Evolutionary conservation across 2,797 vertebrate genomes (phyloP).

Genomic region (Anguilla pacifica): DNA sequence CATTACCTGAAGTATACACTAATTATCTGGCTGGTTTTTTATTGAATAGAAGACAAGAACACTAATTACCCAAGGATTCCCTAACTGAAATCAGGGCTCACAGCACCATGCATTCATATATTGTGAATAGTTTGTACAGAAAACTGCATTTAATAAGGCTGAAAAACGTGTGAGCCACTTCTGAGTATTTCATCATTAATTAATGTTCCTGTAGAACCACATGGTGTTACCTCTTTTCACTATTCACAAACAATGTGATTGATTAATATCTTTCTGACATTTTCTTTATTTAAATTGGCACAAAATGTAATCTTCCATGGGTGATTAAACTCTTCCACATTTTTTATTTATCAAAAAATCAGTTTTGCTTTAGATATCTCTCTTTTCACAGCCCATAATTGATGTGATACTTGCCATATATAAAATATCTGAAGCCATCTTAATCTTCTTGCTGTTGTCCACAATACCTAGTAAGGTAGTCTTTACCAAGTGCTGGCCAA

Average conservation of each 20-base stretch:
- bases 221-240: background rate
- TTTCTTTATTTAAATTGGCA: background rate
- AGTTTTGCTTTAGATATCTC: background rate
- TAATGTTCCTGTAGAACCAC: background rate
- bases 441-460: background rate
- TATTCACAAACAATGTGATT: background rate
- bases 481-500: background rate
- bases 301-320: background rate
- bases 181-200: background rate
- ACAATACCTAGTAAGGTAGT: background rate
- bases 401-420: background rate
- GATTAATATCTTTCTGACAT: background rate
- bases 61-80: background rate
- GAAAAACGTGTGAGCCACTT: slow-evolving; percentile 20
- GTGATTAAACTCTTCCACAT: background rate
- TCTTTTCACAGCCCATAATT: background rate
- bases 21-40: slow-evolving; percentile 9
- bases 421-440: background rate
- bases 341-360: background rate
- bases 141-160: background rate
- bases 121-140: background rate
- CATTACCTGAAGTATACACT: background rate
- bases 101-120: background rate
- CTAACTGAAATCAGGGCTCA: background rate
- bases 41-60: slow-evolving; percentile 11